These are phyloP conservation scores for Epistrophe grossulariae DNA, from an alignment of 2,888 invertebrate species.

Conservation along the genomic window DNA sequence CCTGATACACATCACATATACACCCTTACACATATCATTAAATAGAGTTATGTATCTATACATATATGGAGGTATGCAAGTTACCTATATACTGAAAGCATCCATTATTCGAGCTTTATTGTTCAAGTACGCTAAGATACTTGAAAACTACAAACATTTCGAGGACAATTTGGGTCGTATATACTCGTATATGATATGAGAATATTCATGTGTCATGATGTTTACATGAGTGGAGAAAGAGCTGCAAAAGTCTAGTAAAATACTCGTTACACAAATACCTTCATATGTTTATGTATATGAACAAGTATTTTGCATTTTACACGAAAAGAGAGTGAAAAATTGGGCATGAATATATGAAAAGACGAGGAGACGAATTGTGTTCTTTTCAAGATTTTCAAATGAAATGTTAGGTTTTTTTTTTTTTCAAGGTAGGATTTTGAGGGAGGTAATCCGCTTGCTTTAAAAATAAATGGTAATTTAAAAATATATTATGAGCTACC, in stretches of 20 bases:
- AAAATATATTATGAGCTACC: neutral
- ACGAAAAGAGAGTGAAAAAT: conserved; percentile 54
- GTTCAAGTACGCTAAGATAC: conserved; percentile 55
- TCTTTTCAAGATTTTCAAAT: conserved; percentile 25
- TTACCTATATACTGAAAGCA: conserved; percentile 25
- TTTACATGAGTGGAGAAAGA: conserved; percentile 48
- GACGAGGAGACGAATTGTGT: conserved; percentile 4
- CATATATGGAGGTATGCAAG: neutral
- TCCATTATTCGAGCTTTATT: conserved; percentile 48
- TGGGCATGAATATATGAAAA: conserved; percentile 48
- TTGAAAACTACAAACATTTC: conserved; percentile 54
- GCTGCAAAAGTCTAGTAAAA: conserved; percentile 28
- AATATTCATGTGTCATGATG: conserved; percentile 47
- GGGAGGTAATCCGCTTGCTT: neutral
- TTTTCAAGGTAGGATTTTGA: neutral
- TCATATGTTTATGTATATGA: neutral
- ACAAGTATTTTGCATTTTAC: conserved; percentile 6
- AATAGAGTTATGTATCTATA: conserved; percentile 30
- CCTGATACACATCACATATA: neutral
- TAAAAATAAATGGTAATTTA: neutral
- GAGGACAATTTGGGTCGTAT: conserved; percentile 55
- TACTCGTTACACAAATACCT: neutral
- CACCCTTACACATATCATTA: neutral
- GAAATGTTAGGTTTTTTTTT: neutral
- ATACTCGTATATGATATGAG: neutral